Base-by-base conservation (phyloP, 2,888 invertebrate species). In the Neoascia interrupta region DNA sequence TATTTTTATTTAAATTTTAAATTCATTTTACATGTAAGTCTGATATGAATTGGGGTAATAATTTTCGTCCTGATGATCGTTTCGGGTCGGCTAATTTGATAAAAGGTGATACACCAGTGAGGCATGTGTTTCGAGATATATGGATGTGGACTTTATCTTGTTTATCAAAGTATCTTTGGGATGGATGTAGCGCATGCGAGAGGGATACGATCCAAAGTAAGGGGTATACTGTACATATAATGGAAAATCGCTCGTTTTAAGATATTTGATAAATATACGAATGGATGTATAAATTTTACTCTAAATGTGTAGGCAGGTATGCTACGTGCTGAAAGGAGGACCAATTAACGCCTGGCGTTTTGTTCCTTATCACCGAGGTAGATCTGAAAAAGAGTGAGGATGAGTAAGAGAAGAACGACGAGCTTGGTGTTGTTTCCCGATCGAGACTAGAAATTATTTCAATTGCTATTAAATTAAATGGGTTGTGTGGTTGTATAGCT, bases 31-130 rank as follows among this genome's bases (percentile, higher is more conserved):
- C 80, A 80, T 80, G 80, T 80, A 80, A 74, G 68, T 51, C 74
- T 80, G 80, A 80, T 80, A 80, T 80, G 80, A 80, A 80, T 80
- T 80, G 80, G 74, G 80, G 80, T 80, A 80, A 80, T 80, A 80
- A 80, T 69, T 80, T 80, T 74, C 61, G 80, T 74, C 74, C 74
- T 69, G n/a, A n/a, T n/a, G 80, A 74, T 74, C 74, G 80, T 68
- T 80, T 68, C 73, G 60, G 80, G 73, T 68, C 80, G 74, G 80
- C 74, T 80, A 80, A 80, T 80, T 80, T 80, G 80, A 80, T 80
- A 74, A 74, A 74, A 74, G 68, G 74, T 63, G 68, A 74, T 80
- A 80, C 74, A 80, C 74, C n/a, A 63, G 51, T 69, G 74, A 80
- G 80, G 80, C 74, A 74, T 80, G 79, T 80, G 74, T 80, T 74